Evolutionary conservation across 2,113 vertebrate species (phyloP).

Genomic region (Phalacrocorax aristotelis): DNA sequence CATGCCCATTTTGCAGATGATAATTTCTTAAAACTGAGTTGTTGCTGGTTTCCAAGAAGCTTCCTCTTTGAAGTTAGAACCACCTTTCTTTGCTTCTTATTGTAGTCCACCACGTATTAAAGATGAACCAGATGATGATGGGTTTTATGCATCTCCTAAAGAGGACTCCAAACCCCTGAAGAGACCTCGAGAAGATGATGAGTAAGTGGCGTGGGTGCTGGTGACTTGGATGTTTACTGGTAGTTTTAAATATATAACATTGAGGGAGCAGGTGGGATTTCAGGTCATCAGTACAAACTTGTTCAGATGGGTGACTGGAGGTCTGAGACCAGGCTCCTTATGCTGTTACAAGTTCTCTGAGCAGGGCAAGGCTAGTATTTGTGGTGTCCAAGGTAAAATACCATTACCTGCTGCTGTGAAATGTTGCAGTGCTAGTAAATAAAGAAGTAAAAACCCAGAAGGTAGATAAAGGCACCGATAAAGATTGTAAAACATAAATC

Average conservation of each 20-base stretch:
- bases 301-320: not conserved
- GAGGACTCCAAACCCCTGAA: conserved; percentile 85
- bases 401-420: not conserved
- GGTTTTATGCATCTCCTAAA: conserved; percentile 81
- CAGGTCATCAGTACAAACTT: not conserved
- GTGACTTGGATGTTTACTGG: not conserved
- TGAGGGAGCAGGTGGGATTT: not conserved
- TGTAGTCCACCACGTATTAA: conserved; percentile 86
- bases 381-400: not conserved
- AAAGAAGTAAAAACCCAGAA: not conserved
- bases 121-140: conserved; percentile 88
- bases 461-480: not conserved
- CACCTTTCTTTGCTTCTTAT: not conserved
- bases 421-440: not conserved
- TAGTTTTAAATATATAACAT: not conserved
- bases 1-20: not conserved
- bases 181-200: conserved; percentile 86
- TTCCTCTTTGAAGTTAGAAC: not conserved
- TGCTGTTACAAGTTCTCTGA: not conserved
- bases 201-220: conserved; percentile 76
- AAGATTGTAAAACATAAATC: not conserved
- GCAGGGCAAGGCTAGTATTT: not conserved
- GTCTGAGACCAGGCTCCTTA: not conserved
- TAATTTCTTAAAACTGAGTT: not conserved
- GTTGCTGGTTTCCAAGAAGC: not conserved